Conservation (phyloP, 2,888 invertebrate species). For the Pharmacophagus antenor region DNA sequence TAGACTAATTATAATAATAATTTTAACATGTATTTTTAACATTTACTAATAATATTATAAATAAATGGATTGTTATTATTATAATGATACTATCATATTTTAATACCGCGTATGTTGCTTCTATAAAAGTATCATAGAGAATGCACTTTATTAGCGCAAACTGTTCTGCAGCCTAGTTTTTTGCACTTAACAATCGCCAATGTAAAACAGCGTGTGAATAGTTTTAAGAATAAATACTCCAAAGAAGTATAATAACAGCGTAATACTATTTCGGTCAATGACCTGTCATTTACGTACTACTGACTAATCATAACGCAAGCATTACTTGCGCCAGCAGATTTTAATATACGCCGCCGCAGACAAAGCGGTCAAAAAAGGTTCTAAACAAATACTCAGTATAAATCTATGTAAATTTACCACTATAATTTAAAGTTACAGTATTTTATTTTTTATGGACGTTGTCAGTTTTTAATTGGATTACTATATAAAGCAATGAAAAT, state of each 20-base stretch:
- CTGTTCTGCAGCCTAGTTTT: slow-evolving; percentile 20
- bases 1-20: too few relatives aligned
- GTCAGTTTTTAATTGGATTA: too few relatives aligned
- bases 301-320: slow-evolving; percentile 16
- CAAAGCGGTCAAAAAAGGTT: neutral
- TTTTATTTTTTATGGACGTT: too few relatives aligned
- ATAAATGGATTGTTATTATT: too few relatives aligned
- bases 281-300: slow-evolving; percentile 18
- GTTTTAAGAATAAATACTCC: slow-evolving; percentile 4
- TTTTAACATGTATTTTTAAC: too few relatives aligned
- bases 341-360: slow-evolving; percentile 2
- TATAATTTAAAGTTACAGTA: too few relatives aligned
- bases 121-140: slow-evolving; percentile 12
- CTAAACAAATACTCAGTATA: too few relatives aligned
- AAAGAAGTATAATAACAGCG: slow-evolving; percentile 3
- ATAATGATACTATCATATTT: neutral
- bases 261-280: slow-evolving; percentile 17
- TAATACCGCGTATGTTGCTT: neutral
- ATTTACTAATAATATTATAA: too few relatives aligned
- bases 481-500: too few relatives aligned
- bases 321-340: slow-evolving; percentile 14
- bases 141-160: slow-evolving; percentile 20
- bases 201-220: slow-evolving; percentile 23
- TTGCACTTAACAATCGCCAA: slow-evolving; percentile 8
- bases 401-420: too few relatives aligned